phyloP scores from a whole-genome alignment of 2,797 vertebrate genomes.

The Masticophis lateralis region DNA sequence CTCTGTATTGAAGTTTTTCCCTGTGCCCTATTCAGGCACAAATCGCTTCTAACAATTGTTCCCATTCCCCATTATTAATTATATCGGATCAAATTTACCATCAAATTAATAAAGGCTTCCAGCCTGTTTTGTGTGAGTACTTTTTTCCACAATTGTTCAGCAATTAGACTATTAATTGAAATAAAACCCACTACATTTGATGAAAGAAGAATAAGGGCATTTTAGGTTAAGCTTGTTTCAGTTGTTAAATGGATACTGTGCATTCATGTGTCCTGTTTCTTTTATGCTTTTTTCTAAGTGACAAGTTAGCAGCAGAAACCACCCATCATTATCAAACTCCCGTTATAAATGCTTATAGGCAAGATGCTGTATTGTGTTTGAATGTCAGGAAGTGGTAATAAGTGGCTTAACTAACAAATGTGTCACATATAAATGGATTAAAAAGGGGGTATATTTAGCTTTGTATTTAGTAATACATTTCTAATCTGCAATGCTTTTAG shows the following conservation, averaged over 20 bases:
- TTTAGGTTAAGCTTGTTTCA: slow-evolving; percentile 20
- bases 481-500: slow-evolving; percentile 46
- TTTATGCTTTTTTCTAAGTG: slow-evolving; percentile 17
- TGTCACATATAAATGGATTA: slow-evolving; percentile 46
- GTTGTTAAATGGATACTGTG: slow-evolving; percentile 21
- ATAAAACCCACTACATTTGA: slow-evolving; percentile 40
- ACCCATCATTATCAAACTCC: slow-evolving; percentile 29
- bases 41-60: not conserved
- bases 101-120: slow-evolving; percentile 8
- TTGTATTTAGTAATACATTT: slow-evolving; percentile 27
- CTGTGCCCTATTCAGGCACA: not conserved
- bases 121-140: not conserved
- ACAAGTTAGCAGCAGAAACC: not conserved
- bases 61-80: slow-evolving; percentile 35
- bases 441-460: slow-evolving; percentile 34
- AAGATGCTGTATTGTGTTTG: slow-evolving; percentile 13
- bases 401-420: slow-evolving; percentile 46
- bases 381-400: slow-evolving; percentile 49
- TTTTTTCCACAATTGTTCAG: not conserved
- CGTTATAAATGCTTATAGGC: slow-evolving; percentile 12
- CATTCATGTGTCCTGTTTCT: not conserved
- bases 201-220: slow-evolving; percentile 29
- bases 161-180: slow-evolving; percentile 37
- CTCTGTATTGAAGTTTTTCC: not conserved
- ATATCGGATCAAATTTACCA: not conserved